A percentile compares a stretch with the other conserved stretches of the same genome.
Conservation (phyloP, 2,113 vertebrate species). For the Seriola dumerili region DNA sequence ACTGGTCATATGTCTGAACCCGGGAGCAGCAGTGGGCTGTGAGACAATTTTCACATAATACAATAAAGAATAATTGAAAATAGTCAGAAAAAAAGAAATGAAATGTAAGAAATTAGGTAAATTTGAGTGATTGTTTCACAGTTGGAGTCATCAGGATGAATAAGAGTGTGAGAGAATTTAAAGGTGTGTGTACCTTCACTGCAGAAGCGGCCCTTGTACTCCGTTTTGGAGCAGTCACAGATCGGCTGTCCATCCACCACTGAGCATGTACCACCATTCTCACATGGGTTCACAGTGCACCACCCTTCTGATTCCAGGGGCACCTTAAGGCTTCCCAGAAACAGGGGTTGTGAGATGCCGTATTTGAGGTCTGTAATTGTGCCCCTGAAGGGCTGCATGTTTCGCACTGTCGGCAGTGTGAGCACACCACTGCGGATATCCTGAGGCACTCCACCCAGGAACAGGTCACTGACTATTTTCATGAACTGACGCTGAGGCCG, state of each 20-base stretch:
- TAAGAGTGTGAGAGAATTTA: neutral
- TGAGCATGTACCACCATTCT: conserved; percentile 95
- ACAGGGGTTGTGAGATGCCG: conserved; percentile 89
- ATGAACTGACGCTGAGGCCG: conserved; percentile 92
- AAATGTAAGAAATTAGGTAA: neutral
- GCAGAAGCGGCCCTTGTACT: conserved; percentile 93
- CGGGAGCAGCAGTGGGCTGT: neutral
- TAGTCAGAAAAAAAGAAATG: neutral
- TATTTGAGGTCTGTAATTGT: conserved; percentile 95
- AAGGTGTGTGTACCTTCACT: conserved; percentile 89
- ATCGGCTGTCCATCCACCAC: conserved; percentile 90
- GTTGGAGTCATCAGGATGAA: conserved; percentile 10
- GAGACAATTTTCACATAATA: neutral
- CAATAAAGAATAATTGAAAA: neutral
- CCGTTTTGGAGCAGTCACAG: conserved; percentile 97
- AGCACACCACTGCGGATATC: conserved; percentile 92
- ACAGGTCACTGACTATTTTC: conserved; percentile 98
- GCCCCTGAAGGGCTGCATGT: conserved; percentile 91
- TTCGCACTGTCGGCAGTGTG: conserved; percentile 90
- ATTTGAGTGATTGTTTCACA: conserved; percentile 23
- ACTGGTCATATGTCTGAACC: neutral
- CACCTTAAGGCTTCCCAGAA: conserved; percentile 92
- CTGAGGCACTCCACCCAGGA: conserved; percentile 93
- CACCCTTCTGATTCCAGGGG: conserved; percentile 92
- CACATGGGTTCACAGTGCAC: conserved; percentile 93